These are phyloP conservation scores for Zaprionus africanus DNA, from an alignment of 1,140 invertebrate species.

Conservation along the genomic window DNA sequence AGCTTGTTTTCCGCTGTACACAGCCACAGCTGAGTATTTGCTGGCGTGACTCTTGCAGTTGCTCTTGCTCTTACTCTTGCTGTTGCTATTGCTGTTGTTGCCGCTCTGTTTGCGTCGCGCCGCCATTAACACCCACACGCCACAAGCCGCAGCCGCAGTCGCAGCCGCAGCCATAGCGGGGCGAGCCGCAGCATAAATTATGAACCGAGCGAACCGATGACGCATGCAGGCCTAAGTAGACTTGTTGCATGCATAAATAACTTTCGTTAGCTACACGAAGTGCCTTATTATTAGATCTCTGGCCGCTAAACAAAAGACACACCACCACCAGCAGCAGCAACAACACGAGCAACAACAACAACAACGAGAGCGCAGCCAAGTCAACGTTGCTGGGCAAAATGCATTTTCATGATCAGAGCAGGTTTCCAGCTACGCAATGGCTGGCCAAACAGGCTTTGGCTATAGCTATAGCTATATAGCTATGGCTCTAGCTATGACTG, in stretches of 20 bases:
- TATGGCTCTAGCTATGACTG: slow-evolving; percentile 17
- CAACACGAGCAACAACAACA: slow-evolving; percentile 3
- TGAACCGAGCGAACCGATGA: slow-evolving; percentile 73
- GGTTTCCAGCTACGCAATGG: slow-evolving; percentile 74
- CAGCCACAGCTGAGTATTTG: slow-evolving; percentile 56
- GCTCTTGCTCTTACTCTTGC: slow-evolving; percentile 26
- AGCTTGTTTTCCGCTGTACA: slow-evolving; percentile 58
- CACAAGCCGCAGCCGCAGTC: slow-evolving; percentile 29
- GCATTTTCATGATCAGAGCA: slow-evolving; percentile 81
- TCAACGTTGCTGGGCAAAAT: slow-evolving; percentile 43
- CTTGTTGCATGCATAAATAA: slow-evolving; percentile 80
- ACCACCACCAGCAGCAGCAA: slow-evolving; percentile 9
- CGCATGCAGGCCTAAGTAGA: slow-evolving; percentile 81
- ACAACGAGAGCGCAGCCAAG: slow-evolving; percentile 1
- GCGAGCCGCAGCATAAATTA: slow-evolving; percentile 77
- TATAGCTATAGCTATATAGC: slow-evolving; percentile 14
- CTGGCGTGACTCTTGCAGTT: slow-evolving; percentile 47
- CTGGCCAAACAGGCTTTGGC: slow-evolving; percentile 66
- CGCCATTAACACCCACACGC: slow-evolving; percentile 77
- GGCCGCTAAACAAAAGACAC: slow-evolving; percentile 52
- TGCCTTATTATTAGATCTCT: slow-evolving; percentile 68
- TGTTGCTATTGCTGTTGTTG: slow-evolving; percentile 37
- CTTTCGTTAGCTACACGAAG: slow-evolving; percentile 68
- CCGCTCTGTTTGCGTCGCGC: slow-evolving; percentile 63
- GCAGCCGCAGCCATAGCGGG: slow-evolving; percentile 26